Evolutionary conservation across 1,140 invertebrate genomes (phyloP).

Genomic region (Cydia fagiglandana): DNA sequence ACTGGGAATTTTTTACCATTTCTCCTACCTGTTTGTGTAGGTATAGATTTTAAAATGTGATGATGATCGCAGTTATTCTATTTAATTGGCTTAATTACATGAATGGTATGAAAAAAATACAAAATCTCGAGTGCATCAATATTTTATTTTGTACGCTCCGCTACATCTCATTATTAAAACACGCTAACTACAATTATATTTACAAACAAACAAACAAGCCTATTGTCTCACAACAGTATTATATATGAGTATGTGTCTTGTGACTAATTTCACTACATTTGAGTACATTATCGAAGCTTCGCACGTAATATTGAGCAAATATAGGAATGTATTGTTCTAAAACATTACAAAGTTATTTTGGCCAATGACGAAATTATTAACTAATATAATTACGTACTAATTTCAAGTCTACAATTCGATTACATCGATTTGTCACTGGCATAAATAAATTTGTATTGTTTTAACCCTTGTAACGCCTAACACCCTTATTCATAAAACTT

Average conservation of each 20-base stretch:
- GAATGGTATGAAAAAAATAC: constrained; percentile 48
- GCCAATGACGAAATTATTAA: neutral
- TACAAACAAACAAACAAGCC: constrained; percentile 64
- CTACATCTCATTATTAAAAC: constrained; percentile 53
- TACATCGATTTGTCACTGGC: constrained; percentile 2
- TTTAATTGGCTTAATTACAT: neutral
- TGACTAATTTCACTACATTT: constrained; percentile 60
- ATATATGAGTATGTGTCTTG: constrained; percentile 63
- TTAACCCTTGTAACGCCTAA: neutral
- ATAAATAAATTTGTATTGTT: constrained; percentile 13
- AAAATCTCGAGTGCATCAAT: constrained; percentile 65
- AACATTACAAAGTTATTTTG: constrained; percentile 10
- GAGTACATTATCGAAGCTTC: constrained; percentile 49
- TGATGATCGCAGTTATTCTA: neutral
- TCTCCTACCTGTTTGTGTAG: no score
- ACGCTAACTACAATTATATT: constrained; percentile 66
- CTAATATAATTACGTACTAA: constrained; percentile 9
- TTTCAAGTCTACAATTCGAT: constrained; percentile 14
- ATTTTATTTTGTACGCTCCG: constrained; percentile 74
- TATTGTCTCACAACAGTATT: constrained; percentile 51
- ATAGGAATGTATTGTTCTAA: constrained; percentile 37
- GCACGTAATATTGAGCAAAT: constrained; percentile 66
- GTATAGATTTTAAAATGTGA: no score
- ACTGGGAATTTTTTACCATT: no score
- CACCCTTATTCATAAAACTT: no score